Conservation (phyloP, 1,140 invertebrate genomes). For the Pygmarrhopalites habei region DNA sequence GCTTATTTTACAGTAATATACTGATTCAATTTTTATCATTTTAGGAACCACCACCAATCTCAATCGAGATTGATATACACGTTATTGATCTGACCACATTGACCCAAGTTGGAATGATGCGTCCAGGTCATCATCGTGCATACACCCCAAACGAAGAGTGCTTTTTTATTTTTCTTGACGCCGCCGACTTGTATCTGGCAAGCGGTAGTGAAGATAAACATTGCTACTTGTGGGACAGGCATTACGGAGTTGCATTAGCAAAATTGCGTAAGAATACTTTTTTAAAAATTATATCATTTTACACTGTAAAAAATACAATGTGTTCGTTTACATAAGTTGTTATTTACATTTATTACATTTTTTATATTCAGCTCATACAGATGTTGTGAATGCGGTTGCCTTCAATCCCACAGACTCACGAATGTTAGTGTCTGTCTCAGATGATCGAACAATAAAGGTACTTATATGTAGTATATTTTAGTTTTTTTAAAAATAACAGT, state of each 20-base stretch:
- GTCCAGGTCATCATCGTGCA: conserved; percentile 74
- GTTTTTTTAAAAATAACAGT: no score
- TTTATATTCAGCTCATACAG: no score
- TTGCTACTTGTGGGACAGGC: conserved; percentile 58
- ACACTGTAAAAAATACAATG: no score
- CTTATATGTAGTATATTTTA: no score
- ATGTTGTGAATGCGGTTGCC: conserved; percentile 80
- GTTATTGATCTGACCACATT: conserved; percentile 76
- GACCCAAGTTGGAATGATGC: conserved; percentile 63
- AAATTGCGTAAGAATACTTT: no score
- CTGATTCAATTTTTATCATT: no score
- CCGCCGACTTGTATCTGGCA: conserved; percentile 75
- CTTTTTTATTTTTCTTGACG: conserved; percentile 83
- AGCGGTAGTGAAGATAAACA: conserved; percentile 82
- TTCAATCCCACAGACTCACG: conserved; percentile 76
- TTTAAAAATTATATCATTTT: no score
- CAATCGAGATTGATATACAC: conserved; percentile 85
- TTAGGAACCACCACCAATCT: conserved; percentile 78
- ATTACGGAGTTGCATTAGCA: conserved; percentile 70
- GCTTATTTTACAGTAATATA: no score
- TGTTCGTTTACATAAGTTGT: no score
- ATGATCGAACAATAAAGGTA: conserved; percentile 72
- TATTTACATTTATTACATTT: no score
- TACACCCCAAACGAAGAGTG: conserved; percentile 82
- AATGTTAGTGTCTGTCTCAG: conserved; percentile 79